phyloP scores from a whole-genome alignment of 2,888 invertebrate genomes.

The Tetramorium bicarinatum region DNA sequence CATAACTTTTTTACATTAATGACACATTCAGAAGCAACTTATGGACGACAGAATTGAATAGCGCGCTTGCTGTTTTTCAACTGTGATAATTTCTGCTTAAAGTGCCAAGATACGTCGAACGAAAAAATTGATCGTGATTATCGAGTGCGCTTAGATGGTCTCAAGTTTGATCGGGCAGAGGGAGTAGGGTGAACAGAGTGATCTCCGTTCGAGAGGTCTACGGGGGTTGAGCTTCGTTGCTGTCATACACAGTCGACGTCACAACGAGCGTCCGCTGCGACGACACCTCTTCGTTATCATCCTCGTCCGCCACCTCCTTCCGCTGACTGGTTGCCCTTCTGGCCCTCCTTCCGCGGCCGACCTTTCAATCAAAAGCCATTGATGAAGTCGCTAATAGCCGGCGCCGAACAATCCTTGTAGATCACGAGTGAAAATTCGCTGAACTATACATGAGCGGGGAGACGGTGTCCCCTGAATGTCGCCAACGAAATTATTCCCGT shows the following conservation, averaged over 20 bases:
- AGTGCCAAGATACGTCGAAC: background rate
- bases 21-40: background rate
- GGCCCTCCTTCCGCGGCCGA: conserved; percentile 30
- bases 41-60: background rate
- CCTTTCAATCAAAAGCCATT: conserved; percentile 62
- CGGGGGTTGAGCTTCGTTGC: conserved; percentile 50
- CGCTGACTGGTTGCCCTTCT: conserved; percentile 24
- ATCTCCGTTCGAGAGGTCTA: conserved; percentile 34
- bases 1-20: background rate
- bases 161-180: conserved; percentile 64
- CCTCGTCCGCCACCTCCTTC: conserved; percentile 33
- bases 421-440: conserved; percentile 35
- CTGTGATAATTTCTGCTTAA: background rate
- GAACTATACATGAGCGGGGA: conserved; percentile 2
- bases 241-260: conserved; percentile 66
- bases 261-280: conserved; percentile 42
- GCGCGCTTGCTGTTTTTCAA: background rate
- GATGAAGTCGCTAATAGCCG: conserved; percentile 58
- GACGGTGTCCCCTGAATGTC: conserved; percentile 9
- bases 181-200: conserved; percentile 45
- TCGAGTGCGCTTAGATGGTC: conserved; percentile 62
- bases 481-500: conserved; percentile 39
- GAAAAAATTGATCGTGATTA: conserved; percentile 71
- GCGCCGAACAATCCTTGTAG: conserved; percentile 39
- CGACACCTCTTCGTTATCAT: conserved; percentile 27